These are phyloP conservation scores for Aphidius colemani DNA, from an alignment of 2,888 invertebrate species.

Conservation along the genomic window DNA sequence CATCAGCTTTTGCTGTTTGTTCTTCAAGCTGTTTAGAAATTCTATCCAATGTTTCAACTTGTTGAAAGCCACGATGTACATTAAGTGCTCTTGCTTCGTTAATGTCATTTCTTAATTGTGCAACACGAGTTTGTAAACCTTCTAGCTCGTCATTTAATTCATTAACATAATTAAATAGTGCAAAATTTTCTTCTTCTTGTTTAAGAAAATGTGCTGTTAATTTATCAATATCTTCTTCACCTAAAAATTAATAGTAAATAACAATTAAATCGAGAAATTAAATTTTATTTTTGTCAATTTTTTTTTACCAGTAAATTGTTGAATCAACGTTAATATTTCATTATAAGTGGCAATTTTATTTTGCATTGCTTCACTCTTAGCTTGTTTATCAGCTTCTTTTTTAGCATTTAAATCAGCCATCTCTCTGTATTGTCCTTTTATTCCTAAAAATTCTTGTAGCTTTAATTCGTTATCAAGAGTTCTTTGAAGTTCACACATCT, in stretches of 20 bases:
- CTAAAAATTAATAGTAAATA: conserved; percentile 52
- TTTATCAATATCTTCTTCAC: conserved; percentile 70
- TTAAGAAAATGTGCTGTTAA: conserved; percentile 77
- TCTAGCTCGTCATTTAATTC: conserved; percentile 86
- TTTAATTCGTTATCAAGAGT: conserved; percentile 85
- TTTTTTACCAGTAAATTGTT: conserved; percentile 58
- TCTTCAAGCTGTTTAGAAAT: conserved; percentile 63
- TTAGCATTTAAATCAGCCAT: conserved; percentile 77
- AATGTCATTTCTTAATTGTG: conserved; percentile 68
- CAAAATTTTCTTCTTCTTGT: conserved; percentile 89
- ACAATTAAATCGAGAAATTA: no score
- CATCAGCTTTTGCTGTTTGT: conserved; percentile 56
- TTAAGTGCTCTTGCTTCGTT: conserved; percentile 68
- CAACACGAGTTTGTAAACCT: conserved; percentile 71
- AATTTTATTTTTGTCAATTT: no score
- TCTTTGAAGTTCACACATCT: conserved; percentile 86
- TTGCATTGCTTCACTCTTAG: conserved; percentile 71
- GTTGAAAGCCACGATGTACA: conserved; percentile 65
- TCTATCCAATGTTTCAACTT: conserved; percentile 66
- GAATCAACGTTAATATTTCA: conserved; percentile 76
- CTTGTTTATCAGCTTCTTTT: conserved; percentile 72
- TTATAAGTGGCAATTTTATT: conserved; percentile 75
- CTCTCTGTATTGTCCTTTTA: conserved; percentile 80
- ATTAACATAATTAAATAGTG: conserved; percentile 88
- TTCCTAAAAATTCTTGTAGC: conserved; percentile 81